Conservation (phyloP, 2,888 invertebrate species). For the Poecilobothrus nobilitatus region DNA sequence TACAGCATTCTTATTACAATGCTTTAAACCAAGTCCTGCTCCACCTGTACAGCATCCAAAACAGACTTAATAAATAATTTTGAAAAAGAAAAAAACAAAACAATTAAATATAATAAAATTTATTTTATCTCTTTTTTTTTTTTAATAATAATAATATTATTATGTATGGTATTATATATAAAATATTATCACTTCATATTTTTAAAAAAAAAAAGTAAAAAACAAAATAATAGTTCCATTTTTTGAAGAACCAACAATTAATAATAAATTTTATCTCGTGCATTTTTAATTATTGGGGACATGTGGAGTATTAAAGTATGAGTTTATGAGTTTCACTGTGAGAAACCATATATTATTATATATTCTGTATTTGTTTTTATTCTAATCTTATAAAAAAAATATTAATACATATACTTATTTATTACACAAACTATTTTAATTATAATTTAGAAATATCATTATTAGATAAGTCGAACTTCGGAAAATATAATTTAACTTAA, state of each 20-base stretch:
- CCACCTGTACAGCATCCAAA: conserved; percentile 47
- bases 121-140: not conserved
- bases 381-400: too few relatives aligned
- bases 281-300: not conserved
- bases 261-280: not conserved
- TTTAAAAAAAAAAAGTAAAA: not conserved
- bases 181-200: not conserved
- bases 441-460: too few relatives aligned
- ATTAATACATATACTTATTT: too few relatives aligned
- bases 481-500: too few relatives aligned
- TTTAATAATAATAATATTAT: not conserved
- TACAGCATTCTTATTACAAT: conserved; percentile 82
- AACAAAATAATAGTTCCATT: not conserved
- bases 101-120: not conserved
- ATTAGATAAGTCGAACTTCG: too few relatives aligned
- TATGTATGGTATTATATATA: not conserved
- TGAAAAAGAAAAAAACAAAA: not conserved
- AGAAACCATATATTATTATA: too few relatives aligned
- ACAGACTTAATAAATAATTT: conserved; percentile 35
- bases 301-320: too few relatives aligned
- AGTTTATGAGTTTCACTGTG: too few relatives aligned
- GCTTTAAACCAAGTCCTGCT: conserved; percentile 67
- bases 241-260: not conserved
- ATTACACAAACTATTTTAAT: too few relatives aligned
- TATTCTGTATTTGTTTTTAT: too few relatives aligned